phyloP scores from a whole-genome alignment of 2,888 invertebrate genomes.

The Stratiomys singularior region DNA sequence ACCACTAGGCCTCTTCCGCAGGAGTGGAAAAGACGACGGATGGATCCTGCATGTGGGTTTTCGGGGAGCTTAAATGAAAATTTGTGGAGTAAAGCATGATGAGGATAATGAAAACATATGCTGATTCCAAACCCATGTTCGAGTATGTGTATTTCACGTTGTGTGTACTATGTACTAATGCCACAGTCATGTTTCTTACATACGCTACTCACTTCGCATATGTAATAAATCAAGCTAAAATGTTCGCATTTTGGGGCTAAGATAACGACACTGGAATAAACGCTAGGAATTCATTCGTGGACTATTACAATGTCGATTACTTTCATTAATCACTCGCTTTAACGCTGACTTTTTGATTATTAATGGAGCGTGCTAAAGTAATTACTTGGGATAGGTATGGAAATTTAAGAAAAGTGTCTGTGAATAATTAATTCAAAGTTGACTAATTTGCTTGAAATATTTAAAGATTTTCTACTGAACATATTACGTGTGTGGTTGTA shows the following conservation, averaged over 20 bases:
- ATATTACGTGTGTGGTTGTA: too few species aligned
- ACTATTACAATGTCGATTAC: conserved; percentile 40
- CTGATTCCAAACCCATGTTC: conserved; percentile 3
- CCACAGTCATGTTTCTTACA: conserved; percentile 33
- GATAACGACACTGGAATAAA: conserved; percentile 33
- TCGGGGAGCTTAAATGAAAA: conserved; percentile 36
- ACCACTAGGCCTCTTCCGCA: background rate
- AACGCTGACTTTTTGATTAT: background rate
- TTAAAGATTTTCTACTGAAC: too few species aligned
- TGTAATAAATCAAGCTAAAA: conserved; percentile 36
- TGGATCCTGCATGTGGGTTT: background rate
- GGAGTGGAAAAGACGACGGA: background rate
- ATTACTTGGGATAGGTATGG: background rate
- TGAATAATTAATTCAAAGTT: conserved; percentile 9
- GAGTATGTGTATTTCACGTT: too few species aligned
- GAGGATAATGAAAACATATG: conserved; percentile 48
- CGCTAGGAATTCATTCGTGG: conserved; percentile 25
- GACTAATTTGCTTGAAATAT: too few species aligned
- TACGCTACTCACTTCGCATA: conserved; percentile 30
- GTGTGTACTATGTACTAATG: conserved; percentile 2
- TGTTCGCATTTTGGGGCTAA: conserved; percentile 35
- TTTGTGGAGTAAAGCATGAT: conserved; percentile 34
- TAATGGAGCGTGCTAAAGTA: background rate
- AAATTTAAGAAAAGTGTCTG: background rate
- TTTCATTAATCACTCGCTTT: conserved; percentile 26